These are phyloP conservation scores for Chaetops frenatus DNA, from an alignment of 2,113 vertebrate species.

Conservation along the genomic window DNA sequence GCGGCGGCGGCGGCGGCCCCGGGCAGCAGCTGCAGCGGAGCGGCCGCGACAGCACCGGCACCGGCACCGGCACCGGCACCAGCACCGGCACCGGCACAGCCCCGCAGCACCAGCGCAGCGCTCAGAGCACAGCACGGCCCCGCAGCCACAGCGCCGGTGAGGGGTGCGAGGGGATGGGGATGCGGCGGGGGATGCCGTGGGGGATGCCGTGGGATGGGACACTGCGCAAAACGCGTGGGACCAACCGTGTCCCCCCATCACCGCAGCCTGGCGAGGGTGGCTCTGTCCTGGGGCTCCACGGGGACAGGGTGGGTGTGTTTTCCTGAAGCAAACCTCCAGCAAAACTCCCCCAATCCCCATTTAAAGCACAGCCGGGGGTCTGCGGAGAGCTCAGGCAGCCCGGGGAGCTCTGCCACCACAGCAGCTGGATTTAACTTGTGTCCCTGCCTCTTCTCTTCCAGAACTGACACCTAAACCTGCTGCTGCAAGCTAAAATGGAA, in stretches of 20 bases:
- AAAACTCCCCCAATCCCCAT: fast-evolving
- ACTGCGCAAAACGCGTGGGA: fast-evolving
- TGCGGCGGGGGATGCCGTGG: not conserved
- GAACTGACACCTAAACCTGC: not conserved
- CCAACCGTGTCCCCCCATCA: fast-evolving
- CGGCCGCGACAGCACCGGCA: not conserved
- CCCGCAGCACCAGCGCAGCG: not conserved
- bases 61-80: not conserved
- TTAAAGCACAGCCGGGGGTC: not conserved
- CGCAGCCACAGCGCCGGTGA: not conserved
- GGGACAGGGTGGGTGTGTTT: fast-evolving
- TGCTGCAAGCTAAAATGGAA: slow-evolving; percentile 68
- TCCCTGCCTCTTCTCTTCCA: not conserved
- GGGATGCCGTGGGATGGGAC: not conserved
- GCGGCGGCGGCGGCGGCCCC: not conserved
- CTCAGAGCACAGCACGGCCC: not conserved
- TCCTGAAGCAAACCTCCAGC: not conserved
- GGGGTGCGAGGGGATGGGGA: not conserved
- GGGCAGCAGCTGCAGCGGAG: not conserved
- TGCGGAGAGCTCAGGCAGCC: not conserved
- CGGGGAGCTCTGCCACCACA: fast-evolving
- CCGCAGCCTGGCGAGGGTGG: not conserved
- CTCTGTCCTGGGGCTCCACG: fast-evolving
- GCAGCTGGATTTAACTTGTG: not conserved
- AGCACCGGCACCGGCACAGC: not conserved